phyloP scores from a whole-genome alignment of 2,113 vertebrate genomes.

The Leptobrachium leishanense region DNA sequence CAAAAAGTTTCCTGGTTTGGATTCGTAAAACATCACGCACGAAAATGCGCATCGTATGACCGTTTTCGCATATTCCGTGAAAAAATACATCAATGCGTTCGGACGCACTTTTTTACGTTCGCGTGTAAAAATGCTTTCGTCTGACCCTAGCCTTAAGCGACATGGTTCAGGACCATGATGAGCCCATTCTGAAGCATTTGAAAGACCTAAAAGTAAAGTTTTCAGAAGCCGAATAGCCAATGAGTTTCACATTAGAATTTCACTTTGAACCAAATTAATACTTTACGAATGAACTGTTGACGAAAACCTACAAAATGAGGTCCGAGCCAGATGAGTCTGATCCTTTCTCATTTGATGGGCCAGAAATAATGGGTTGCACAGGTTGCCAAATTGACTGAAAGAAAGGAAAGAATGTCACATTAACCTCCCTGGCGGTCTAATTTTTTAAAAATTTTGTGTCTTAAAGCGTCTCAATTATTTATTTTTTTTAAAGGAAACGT shows the following conservation, averaged over 20 bases:
- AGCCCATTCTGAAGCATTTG: conserved; percentile 93
- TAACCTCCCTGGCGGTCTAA: too few species aligned
- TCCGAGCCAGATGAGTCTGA: conserved; percentile 94
- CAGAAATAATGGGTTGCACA: conserved; percentile 96
- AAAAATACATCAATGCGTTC: too few species aligned
- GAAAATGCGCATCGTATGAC: too few species aligned
- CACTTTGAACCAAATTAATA: conserved; percentile 95
- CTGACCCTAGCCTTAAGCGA: too few species aligned
- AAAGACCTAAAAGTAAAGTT: conserved; percentile 98
- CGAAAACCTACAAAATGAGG: conserved; percentile 95
- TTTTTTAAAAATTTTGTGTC: conserved; percentile 58
- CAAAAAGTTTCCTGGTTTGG: too few species aligned
- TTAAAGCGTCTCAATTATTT: too few species aligned
- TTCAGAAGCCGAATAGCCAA: conserved; percentile 92
- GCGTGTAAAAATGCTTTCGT: too few species aligned
- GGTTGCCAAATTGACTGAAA: conserved; percentile 96
- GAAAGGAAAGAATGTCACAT: conserved; percentile 95
- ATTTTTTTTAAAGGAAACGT: too few species aligned
- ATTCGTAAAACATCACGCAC: too few species aligned
- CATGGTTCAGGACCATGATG: conserved; percentile 94
- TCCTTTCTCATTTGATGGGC: conserved; percentile 97
- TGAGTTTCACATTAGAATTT: conserved; percentile 98
- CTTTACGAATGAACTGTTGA: conserved; percentile 93
- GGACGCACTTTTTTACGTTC: too few species aligned
- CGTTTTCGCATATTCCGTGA: too few species aligned